phyloP scores from a whole-genome alignment of 2,888 invertebrate species.

The Apodemia duryi region DNA sequence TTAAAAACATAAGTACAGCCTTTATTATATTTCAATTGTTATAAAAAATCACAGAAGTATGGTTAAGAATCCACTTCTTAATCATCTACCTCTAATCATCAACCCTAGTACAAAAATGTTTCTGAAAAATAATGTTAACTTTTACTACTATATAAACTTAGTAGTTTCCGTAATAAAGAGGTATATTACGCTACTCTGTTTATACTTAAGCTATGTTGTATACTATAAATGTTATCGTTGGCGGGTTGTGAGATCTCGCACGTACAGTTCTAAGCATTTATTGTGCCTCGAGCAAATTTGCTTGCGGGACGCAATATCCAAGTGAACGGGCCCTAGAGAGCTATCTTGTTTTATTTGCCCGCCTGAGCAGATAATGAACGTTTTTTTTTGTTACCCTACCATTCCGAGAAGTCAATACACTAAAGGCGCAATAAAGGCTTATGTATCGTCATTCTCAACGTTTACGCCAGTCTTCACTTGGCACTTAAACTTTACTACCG shows the following conservation, averaged over 20 bases:
- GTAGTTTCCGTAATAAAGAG: background rate
- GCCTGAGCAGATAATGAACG: slow-evolving; percentile 68
- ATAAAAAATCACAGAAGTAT: background rate
- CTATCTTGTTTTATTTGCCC: slow-evolving; percentile 70
- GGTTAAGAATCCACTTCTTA: background rate
- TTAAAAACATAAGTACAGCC: no score
- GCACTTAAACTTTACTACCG: slow-evolving; percentile 49
- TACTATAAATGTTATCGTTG: slow-evolving; percentile 44
- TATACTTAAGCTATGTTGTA: slow-evolving; percentile 37
- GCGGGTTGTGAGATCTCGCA: slow-evolving; percentile 44
- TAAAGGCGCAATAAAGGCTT: slow-evolving; percentile 62
- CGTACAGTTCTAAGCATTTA: slow-evolving; percentile 66
- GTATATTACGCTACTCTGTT: background rate
- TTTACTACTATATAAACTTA: background rate
- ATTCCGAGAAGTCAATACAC: slow-evolving; percentile 59
- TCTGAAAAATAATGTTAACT: background rate
- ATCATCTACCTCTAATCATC: no score
- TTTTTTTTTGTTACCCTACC: slow-evolving; percentile 55
- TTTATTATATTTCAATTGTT: no score
- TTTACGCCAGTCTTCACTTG: slow-evolving; percentile 38
- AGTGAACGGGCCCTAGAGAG: slow-evolving; percentile 63
- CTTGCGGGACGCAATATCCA: slow-evolving; percentile 74
- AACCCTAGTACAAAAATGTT: background rate
- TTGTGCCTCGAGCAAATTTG: slow-evolving; percentile 74
- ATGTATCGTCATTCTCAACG: slow-evolving; percentile 40